phyloP scores from a whole-genome alignment of 2,113 vertebrate genomes.

The Actinemys pallida region DNA sequence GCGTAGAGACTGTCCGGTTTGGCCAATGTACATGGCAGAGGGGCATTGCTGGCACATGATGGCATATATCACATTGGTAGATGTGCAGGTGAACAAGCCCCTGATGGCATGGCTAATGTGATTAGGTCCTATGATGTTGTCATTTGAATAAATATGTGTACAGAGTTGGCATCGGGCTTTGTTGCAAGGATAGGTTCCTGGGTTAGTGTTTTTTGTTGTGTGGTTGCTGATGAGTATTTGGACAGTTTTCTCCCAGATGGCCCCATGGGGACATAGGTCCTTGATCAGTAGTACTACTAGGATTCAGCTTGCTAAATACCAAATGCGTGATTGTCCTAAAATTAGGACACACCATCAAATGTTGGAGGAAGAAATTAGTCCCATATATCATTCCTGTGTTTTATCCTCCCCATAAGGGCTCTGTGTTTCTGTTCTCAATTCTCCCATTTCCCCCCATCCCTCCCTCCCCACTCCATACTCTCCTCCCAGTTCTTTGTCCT shows the following conservation, averaged over 20 bases:
- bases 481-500: neutral
- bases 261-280: neutral
- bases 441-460: rapidly evolving
- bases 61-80: no score
- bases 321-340: neutral
- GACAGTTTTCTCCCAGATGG: neutral
- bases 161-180: no score
- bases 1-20: no score
- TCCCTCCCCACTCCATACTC: rapidly evolving
- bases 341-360: neutral
- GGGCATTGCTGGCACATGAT: no score
- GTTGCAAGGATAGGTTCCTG: no score
- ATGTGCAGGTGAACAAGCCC: no score
- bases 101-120: no score
- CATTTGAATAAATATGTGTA: no score
- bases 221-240: neutral
- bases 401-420: neutral
- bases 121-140: no score
- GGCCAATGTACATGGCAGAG: no score
- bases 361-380: neutral
- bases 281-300: neutral
- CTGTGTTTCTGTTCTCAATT: neutral
- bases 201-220: no score
- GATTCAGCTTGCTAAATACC: neutral
- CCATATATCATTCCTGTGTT: neutral